Base-by-base conservation (phyloP, 2,797 vertebrate genomes). In the Pipistrellus pipistrellus region DNA sequence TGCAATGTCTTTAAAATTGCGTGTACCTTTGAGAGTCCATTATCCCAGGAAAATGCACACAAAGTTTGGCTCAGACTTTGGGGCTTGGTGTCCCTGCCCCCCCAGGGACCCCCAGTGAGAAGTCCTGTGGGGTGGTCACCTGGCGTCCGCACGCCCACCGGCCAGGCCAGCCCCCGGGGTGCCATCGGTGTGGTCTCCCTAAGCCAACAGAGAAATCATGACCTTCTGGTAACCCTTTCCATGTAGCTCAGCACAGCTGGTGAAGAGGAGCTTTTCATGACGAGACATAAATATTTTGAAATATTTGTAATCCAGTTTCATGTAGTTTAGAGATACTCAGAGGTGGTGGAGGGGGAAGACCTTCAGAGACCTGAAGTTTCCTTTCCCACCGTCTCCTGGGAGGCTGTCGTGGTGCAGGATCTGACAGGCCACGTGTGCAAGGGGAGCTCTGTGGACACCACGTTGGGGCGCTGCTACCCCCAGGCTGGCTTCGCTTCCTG, bases 231-330 rank as follows among this genome's bases (percentile, higher is more conserved):
- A 72, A 64, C 84, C 8, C 23, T 41, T 86, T 69, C 73, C 2
- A 1, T 38, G 66, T 76, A 64, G n/a, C 0, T 6, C 46, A 27
- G 46, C 38, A 25, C 46, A 15, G 82, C 71, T 91, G 76, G 72
- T n/a, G 12, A 80, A 46, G 68, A 68, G 38, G n/a, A 91, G 30
- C 32, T 59, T 72, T 41, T 30, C 21, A 27, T 3, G 32, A 27
- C 1, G 32, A 73, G 32, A 41, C 25, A 41, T n/a, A 90, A 94
- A 92, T 66, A 93, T 66, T 90, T 75, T 46, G 55, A 93, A 55
- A 38, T n/a, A 55, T 73, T 87, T 88, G 18, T 75, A 77, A 91
- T 78, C 44, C 2, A 32, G 46, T 6, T 73, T 17, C 48, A 15
- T 6, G 30, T 32, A 15, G 73, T 95, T 92, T 83, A 77, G 73